Percentiles rank a stretch among this genome's conserved stretches.
phyloP scores from a whole-genome alignment of 2,113 vertebrate species.

The Lampris megalopsis region DNA sequence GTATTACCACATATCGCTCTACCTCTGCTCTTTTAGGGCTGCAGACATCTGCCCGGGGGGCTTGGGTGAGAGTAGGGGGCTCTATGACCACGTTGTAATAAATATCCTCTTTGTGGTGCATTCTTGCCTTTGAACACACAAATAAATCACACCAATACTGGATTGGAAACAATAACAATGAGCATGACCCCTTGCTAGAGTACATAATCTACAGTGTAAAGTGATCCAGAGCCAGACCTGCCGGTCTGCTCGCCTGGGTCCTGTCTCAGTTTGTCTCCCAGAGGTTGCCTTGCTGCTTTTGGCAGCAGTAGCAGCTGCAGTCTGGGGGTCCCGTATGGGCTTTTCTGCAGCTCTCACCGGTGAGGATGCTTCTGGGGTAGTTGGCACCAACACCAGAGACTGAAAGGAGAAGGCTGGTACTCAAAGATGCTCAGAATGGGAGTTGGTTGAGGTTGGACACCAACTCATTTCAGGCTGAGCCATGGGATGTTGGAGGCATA shows the following conservation, averaged over 20 bases:
- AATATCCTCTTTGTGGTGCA: conserved; percentile 54
- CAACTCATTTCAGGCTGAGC: background rate
- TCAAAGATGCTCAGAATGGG: background rate
- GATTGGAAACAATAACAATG: conserved; percentile 56
- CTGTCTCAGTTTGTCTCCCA: conserved; percentile 49
- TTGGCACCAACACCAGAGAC: background rate
- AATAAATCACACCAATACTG: conserved; percentile 58
- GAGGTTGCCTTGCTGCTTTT: conserved; percentile 52
- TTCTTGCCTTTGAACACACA: conserved; percentile 57
- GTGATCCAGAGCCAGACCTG: conserved; percentile 55
- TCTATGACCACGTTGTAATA: conserved; percentile 40
- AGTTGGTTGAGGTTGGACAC: background rate
- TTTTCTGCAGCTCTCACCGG: background rate
- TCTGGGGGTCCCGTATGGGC: conserved; percentile 1
- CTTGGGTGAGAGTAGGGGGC: background rate
- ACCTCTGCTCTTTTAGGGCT: conserved; percentile 9
- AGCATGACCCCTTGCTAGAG: conserved; percentile 49
- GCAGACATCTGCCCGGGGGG: background rate
- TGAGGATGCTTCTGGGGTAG: conserved; percentile 31
- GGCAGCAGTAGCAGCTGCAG: conserved; percentile 35
- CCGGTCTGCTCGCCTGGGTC: conserved; percentile 45
- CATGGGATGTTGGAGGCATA: background rate
- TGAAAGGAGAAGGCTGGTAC: conserved; percentile 21
- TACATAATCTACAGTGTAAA: conserved; percentile 69
- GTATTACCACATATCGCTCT: conserved; percentile 33